phyloP scores from a whole-genome alignment of 2,113 vertebrate species.

The Leptobrachium leishanense region DNA sequence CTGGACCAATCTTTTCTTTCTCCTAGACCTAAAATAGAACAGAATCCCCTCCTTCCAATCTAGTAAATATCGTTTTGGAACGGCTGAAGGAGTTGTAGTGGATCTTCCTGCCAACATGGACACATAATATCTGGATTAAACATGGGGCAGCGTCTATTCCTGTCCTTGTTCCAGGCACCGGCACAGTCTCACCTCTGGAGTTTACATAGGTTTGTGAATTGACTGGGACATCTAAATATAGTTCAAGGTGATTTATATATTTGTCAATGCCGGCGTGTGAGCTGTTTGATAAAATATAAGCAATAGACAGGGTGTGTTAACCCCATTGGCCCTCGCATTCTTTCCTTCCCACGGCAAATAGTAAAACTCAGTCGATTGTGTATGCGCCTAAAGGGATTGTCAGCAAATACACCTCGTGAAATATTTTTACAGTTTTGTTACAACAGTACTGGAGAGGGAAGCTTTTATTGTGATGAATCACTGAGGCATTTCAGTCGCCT shows the following conservation, averaged over 20 bases:
- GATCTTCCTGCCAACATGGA: no score
- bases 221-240: neutral
- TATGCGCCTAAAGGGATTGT: neutral
- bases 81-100: no score
- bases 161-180: neutral
- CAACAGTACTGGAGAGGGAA: neutral
- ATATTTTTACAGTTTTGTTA: conserved; percentile 6
- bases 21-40: no score
- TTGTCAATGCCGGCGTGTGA: neutral
- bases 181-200: neutral
- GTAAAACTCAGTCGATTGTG: neutral
- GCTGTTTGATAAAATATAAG: neutral
- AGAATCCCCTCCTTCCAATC: no score
- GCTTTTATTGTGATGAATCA: conserved; percentile 3
- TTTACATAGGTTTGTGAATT: neutral
- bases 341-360: conserved; percentile 4
- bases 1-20: no score
- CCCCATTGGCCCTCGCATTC: neutral
- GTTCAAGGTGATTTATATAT: neutral
- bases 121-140: no score
- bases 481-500: conserved; percentile 10
- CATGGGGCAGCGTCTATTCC: neutral
- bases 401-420: conserved; percentile 11
- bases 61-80: no score
- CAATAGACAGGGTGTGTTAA: conserved; percentile 2